Conservation (phyloP, 1,140 invertebrate species). For the Harpegnathos saltator region DNA sequence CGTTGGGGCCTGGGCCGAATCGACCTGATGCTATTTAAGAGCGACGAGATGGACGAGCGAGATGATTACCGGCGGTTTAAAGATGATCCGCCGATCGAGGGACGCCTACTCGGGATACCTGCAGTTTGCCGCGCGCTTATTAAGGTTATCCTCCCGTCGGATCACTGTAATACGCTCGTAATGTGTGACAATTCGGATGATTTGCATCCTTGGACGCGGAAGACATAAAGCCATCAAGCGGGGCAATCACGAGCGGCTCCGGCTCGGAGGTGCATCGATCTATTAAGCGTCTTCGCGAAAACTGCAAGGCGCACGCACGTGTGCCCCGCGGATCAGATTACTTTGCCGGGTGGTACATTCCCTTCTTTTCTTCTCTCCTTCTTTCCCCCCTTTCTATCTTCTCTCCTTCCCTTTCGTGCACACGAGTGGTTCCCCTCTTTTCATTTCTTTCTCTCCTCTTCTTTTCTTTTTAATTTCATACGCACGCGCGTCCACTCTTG, state of each 20-base stretch:
- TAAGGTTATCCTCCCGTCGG: conserved; percentile 69
- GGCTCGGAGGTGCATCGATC: conserved; percentile 25
- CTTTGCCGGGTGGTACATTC: conserved; percentile 43
- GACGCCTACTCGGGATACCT: conserved; percentile 70
- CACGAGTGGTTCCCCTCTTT: conserved; percentile 3
- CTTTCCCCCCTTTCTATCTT: no score
- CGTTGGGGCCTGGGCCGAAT: conserved; percentile 14
- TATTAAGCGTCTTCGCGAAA: conserved; percentile 48
- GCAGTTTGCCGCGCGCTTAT: conserved; percentile 65
- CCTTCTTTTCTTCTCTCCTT: neutral
- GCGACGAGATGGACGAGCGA: conserved; percentile 18
- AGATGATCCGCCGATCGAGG: conserved; percentile 77
- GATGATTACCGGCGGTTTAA: conserved; percentile 74
- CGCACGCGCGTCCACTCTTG: conserved; percentile 51
- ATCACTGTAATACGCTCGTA: conserved; percentile 74
- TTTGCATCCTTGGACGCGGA: conserved; percentile 65
- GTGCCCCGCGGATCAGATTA: conserved; percentile 39
- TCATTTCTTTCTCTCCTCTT: no score
- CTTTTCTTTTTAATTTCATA: conserved; percentile 56
- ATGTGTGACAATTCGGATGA: conserved; percentile 74
- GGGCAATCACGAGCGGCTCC: conserved; percentile 23
- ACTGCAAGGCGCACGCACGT: conserved; percentile 53
- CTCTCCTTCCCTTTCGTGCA: neutral
- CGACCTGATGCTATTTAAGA: conserved; percentile 41
- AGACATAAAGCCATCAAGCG: conserved; percentile 61